Base-by-base conservation (phyloP, 2,888 invertebrate species). In the Oscheius sp. region DNA sequence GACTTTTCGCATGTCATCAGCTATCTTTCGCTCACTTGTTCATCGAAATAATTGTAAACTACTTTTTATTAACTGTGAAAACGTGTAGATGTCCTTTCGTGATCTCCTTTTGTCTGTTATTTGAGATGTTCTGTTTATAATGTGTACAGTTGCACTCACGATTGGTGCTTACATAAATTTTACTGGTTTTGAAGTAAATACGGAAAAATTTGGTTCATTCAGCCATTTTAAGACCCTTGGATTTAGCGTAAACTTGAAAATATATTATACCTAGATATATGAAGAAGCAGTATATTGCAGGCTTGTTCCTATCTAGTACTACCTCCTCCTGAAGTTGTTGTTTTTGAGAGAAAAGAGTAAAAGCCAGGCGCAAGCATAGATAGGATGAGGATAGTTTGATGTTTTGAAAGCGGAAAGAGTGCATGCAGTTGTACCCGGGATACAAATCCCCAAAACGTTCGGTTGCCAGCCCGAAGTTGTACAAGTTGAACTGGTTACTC, bases 381-480 rank as follows among this genome's bases (percentile, higher is more conserved):
- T 23, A 57, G 37, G 17, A 34, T 6, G 20, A 27, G 57, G 31
- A n/a, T n/a, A n/a, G n/a, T n/a, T n/a, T n/a, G n/a, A n/a, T n/a
- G n/a, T n/a, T n/a, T n/a, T n/a, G n/a, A n/a, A n/a, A n/a, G n/a
- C n/a, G n/a, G n/a, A n/a, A n/a, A n/a, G n/a, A n/a, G n/a, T n/a
- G n/a, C n/a, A n/a, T n/a, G n/a, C n/a, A n/a, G n/a, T n/a, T 67
- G 50, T 61, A 61, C 61, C 61, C 17, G 50, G 23, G 6, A 27
- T 29, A 70, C 76, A 76, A 63, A 58, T 65, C 34, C 78, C 78
- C 20, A 78, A 45, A 39, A 48, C 34, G 27, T 57, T 58, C 8
- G 78, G 78, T 25, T 70, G 65, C 78, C 78, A 78, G 57, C 73
- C 75, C 15, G 29, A n/a, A 1, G 65, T 25, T 10, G 78, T 78